phyloP scores from a whole-genome alignment of 2,888 invertebrate species.

The Eristalinus sepulchralis region DNA sequence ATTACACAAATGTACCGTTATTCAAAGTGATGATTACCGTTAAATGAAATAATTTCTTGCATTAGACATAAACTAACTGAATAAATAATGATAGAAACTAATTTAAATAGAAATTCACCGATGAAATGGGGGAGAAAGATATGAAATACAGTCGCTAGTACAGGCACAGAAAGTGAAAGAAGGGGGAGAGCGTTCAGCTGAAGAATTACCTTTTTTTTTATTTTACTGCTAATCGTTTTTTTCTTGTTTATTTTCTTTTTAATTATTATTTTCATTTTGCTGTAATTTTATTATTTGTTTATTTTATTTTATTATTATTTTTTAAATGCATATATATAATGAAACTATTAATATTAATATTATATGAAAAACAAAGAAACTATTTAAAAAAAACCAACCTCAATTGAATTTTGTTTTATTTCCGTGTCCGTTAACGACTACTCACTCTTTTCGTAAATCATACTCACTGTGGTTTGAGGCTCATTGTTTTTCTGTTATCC shows the following conservation, averaged over 20 bases:
- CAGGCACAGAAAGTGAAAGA: slow-evolving; percentile 7
- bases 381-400: slow-evolving; percentile 62
- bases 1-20: slow-evolving; percentile 43
- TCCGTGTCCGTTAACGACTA: background rate
- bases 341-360: slow-evolving; percentile 68
- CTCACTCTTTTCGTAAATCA: background rate
- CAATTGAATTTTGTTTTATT: slow-evolving; percentile 57
- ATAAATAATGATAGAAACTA: slow-evolving; percentile 41
- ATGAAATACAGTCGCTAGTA: slow-evolving; percentile 43
- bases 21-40: slow-evolving; percentile 57
- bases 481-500: background rate
- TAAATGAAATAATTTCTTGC: slow-evolving; percentile 1
- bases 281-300: slow-evolving; percentile 70
- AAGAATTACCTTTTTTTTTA: slow-evolving; percentile 48
- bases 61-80: slow-evolving; percentile 33
- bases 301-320: slow-evolving; percentile 56
- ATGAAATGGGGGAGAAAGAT: slow-evolving; percentile 13
- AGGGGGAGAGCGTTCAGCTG: slow-evolving; percentile 3
- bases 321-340: slow-evolving; percentile 65
- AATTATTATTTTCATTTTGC: slow-evolving; percentile 42
- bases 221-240: slow-evolving; percentile 58
- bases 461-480: background rate
- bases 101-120: slow-evolving; percentile 39
- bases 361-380: slow-evolving; percentile 70
- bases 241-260: slow-evolving; percentile 27